A percentile compares a stretch with the other conserved stretches of the same genome.
Evolutionary conservation across 2,888 invertebrate genomes (phyloP).

Genomic region (Drosophila stalkeri): DNA sequence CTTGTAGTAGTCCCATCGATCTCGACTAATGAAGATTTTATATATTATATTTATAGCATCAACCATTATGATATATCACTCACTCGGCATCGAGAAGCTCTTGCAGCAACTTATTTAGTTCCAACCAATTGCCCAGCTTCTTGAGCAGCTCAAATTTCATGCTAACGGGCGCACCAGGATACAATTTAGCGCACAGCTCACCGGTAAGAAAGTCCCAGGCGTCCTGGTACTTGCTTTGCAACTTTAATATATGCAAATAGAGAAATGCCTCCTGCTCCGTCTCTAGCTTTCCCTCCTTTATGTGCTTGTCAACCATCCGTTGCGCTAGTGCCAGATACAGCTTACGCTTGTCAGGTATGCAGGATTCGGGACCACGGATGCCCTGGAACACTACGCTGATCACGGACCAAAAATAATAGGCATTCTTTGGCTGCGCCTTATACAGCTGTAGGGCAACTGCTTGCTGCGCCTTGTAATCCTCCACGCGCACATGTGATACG

Average conservation of each 20-base stretch:
- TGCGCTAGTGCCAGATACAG: slow-evolving; percentile 95
- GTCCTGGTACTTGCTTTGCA: slow-evolving; percentile 92
- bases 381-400: slow-evolving; percentile 97
- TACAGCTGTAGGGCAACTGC: slow-evolving; percentile 95
- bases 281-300: slow-evolving; percentile 94
- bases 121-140: slow-evolving; percentile 90
- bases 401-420: slow-evolving; percentile 99
- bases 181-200: slow-evolving; percentile 89
- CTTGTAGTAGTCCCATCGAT: slow-evolving; percentile 91
- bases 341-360: slow-evolving; percentile 87
- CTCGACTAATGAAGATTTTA: slow-evolving; percentile 86
- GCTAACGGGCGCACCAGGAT: slow-evolving; percentile 89
- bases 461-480: slow-evolving; percentile 96
- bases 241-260: slow-evolving; percentile 94
- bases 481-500: slow-evolving; percentile 96
- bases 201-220: slow-evolving; percentile 93
- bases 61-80: slow-evolving; percentile 58
- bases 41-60: background rate
- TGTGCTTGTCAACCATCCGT: slow-evolving; percentile 96
- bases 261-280: slow-evolving; percentile 97
- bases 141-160: slow-evolving; percentile 91
- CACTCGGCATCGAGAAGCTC: slow-evolving; percentile 91
- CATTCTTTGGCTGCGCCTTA: slow-evolving; percentile 96
- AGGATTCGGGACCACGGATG: slow-evolving; percentile 85
- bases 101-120: slow-evolving; percentile 91